Evolutionary conservation across 2,888 invertebrate species (phyloP), one percentile per base, ranked within the genome.

Genomic region (Esperia sulphurella): DNA sequence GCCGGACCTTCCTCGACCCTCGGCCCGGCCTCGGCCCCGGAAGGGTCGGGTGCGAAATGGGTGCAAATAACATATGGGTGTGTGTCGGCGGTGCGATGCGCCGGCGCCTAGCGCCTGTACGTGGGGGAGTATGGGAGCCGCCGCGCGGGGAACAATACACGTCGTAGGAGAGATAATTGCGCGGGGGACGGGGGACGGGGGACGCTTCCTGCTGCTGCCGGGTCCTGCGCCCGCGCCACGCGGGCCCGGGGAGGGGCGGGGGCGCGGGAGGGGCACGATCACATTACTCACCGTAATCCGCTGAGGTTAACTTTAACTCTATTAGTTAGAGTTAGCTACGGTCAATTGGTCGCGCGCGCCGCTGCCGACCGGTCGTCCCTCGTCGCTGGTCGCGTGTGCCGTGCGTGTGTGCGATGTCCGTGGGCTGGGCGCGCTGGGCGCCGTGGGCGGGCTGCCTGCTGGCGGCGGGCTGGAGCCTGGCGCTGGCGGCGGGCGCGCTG

Each of bases 401-500:
- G 31, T 9, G 9, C 10, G 31, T 7, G 5, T 5, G 30, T 30
- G 30, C 5, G 30, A 30, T 8, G 30, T 30, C 6, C 30, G 30
- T 30, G 30, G 30, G n/a, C 44, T 35, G 39, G 29, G 37, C 45
- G 47, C 40, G n/a, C 9, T 31, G 50, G 30, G 47, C 39, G 39
- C 21, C 31, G 31, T 2, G 4, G 40, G 55, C 48, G 48, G 43
- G 53, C 40, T 14, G 45, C 30, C 29, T 43, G 33, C 49, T 33
- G 21, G 45, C 41, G 41, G 33, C 46, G 38, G 35, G 50, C 30
- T 45, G 46, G 14, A 2, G 21, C 21, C 21, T 2, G 55, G 51
- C 48, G 45, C 46, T 44, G 43, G 51, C 59, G 30, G 61, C 55
- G 46, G 59, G 13, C 28, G 46, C 80, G 63, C 72, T 85, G 66